Evolutionary conservation across 2,888 invertebrate genomes (phyloP), one percentile per base, ranked within the genome.

Genomic region (Cyrtodaria siliqua): DNA sequence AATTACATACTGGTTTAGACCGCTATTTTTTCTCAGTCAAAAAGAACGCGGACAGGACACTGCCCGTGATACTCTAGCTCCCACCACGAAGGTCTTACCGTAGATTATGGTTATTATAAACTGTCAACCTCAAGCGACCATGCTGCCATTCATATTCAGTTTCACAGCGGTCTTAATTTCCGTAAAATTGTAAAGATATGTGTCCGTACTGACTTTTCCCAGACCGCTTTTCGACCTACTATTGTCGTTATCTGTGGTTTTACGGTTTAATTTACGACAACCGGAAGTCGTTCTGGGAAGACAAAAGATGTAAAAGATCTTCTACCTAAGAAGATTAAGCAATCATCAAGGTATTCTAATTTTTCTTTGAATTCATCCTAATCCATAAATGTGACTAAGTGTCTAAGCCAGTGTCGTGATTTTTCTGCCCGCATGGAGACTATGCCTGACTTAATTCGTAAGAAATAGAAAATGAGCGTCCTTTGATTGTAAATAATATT

Each of bases 301-400:
- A 78, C 78, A 72, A 78, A 72, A 72, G 72, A 56, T 50, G 64
- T 33, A 47, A 66, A 69, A 69, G 68, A 72, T 64, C 69, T 68
- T 72, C 64, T 29, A 59, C 52, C 52, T 78, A 78, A 78, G 78
- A 68, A 68, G 78, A 78, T 78, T 78, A 78, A 40, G 59, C 52
- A 44, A 26, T 63, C 64, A 61, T 60, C 50, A 56, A 72, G 63
- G 63, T 44, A 20, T 47, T 38, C 61, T 24, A 62, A 62, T 52
- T 57, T 67, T 61, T 70, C 73, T 74, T 67, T 67, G 67, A 71
- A 57, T 49, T 61, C 55, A 53, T 38, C 49, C 52, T 77, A 80
- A 73, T 74, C 76, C 61, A 29, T 71, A 72, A 73, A 73, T 67
- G 68, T 63, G 60, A 80, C 80, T 80, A 80, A 80, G 73, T 74